These are phyloP conservation scores for Papilio machaon DNA, from an alignment of 1,140 invertebrate species.

Conservation along the genomic window DNA sequence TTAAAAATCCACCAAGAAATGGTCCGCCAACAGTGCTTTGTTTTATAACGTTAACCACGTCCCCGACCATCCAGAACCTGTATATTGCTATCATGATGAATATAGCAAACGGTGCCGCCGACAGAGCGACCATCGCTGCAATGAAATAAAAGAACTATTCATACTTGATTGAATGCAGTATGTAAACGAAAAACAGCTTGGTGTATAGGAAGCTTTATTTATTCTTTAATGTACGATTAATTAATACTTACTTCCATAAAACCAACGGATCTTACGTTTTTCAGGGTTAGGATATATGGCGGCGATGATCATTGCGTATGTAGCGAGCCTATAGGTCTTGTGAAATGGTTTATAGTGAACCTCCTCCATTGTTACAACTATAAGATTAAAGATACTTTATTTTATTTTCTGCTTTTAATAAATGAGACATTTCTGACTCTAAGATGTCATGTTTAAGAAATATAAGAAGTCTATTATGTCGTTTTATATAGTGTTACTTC, in stretches of 20 bases:
- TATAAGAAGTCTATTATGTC: not conserved
- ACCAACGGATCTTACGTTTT: conserved; percentile 37
- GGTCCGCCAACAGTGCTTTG: conserved; percentile 58
- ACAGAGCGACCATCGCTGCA: conserved; percentile 21
- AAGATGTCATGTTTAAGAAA: not conserved
- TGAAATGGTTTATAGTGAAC: conserved; percentile 12
- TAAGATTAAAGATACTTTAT: not conserved
- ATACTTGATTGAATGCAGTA: not conserved
- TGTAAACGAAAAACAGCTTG: too few relatives aligned
- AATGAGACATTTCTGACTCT: not conserved
- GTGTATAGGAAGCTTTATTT: too few relatives aligned
- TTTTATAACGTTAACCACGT: conserved; percentile 54
- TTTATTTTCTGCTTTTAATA: too few relatives aligned
- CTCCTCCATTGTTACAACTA: conserved; percentile 26
- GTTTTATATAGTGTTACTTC: not conserved
- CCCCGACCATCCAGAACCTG: conserved; percentile 42
- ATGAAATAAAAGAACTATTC: not conserved
- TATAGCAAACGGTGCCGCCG: conserved; percentile 36
- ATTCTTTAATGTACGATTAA: not conserved
- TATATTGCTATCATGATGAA: conserved; percentile 53
- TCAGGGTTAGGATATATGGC: conserved; percentile 51
- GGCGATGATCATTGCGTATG: conserved; percentile 46
- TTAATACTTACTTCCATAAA: conserved; percentile 45
- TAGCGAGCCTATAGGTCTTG: conserved; percentile 49
- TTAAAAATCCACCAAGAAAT: conserved; percentile 52